Conservation (phyloP, 2,797 vertebrate genomes). For the Acipenser transmontanus region DNA sequence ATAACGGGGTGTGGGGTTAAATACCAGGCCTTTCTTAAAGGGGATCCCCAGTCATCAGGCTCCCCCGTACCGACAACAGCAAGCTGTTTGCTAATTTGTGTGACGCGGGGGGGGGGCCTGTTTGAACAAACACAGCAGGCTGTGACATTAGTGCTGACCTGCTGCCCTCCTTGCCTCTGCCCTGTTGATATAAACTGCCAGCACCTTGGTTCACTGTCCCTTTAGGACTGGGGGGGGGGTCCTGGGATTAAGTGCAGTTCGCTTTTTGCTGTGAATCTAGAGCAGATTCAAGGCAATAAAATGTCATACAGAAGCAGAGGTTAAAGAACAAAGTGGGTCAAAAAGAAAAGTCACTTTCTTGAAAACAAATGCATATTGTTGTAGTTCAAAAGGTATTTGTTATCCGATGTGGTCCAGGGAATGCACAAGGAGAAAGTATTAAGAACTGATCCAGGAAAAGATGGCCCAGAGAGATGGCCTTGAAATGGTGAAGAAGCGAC, state of each 20-base stretch:
- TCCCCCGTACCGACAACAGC: no score
- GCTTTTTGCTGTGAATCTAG: constrained; percentile 8
- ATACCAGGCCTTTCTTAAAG: constrained; percentile 9
- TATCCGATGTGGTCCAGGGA: no score
- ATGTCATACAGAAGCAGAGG: neutral
- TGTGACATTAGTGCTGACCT: constrained; percentile 17
- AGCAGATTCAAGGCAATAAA: constrained; percentile 11
- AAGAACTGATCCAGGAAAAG: no score
- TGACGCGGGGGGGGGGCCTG: constrained; percentile 7
- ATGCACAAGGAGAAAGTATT: no score
- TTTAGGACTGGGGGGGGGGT: constrained; percentile 15
- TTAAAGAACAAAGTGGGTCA: neutral
- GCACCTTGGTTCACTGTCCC: constrained; percentile 23
- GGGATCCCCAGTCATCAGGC: neutral
- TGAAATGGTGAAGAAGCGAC: no score
- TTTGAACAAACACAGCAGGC: constrained; percentile 35
- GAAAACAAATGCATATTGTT: neutral
- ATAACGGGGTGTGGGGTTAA: neutral
- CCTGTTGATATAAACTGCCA: constrained; percentile 22
- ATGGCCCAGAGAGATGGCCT: no score
- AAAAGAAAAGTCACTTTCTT: neutral
- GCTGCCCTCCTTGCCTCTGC: constrained; percentile 23
- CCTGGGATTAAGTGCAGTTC: no score
- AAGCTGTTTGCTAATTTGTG: constrained; percentile 16
- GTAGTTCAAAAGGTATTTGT: neutral